A percentile compares a stretch with the other conserved stretches of the same genome.
Evolutionary conservation across 1,140 invertebrate species (phyloP).

Genomic region (Bombus superbus): DNA sequence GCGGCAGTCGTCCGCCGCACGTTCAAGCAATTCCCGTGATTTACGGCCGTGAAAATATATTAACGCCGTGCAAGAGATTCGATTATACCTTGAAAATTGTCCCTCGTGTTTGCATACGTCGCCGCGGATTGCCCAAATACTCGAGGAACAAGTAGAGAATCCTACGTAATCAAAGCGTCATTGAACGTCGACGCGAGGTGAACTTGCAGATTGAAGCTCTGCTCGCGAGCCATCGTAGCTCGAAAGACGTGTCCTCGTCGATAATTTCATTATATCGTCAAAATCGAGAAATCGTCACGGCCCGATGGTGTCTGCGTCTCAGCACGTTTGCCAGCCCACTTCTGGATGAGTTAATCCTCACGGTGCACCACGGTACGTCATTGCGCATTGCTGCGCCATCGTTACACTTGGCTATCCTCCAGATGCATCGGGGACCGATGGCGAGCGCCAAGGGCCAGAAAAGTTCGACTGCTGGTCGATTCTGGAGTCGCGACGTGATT

Average conservation of each 20-base stretch:
- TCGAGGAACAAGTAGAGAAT: neutral
- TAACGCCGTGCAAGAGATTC: neutral
- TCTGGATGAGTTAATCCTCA: conserved; percentile 3
- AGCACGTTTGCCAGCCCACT: neutral
- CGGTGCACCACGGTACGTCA: conserved; percentile 34
- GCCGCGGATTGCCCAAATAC: neutral
- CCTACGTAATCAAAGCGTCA: neutral
- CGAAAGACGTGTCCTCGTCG: neutral
- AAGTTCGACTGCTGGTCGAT: conserved; percentile 22
- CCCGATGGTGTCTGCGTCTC: neutral
- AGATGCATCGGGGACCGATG: conserved; percentile 45
- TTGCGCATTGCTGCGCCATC: conserved; percentile 45
- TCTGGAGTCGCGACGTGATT: conserved; percentile 21
- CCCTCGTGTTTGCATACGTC: neutral
- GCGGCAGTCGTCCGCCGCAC: neutral
- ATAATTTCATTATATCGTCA: neutral
- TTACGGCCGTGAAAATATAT: neutral
- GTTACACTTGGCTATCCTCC: conserved; percentile 34
- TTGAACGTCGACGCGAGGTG: neutral
- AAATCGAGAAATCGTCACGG: neutral
- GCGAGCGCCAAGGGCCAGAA: conserved; percentile 19
- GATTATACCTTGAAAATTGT: neutral
- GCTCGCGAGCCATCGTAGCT: too few species aligned
- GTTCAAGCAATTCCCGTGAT: neutral
- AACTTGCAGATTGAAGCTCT: too few species aligned